These are phyloP conservation scores for Drosophila ambigua DNA, from an alignment of 1,140 invertebrate species.

Conservation along the genomic window DNA sequence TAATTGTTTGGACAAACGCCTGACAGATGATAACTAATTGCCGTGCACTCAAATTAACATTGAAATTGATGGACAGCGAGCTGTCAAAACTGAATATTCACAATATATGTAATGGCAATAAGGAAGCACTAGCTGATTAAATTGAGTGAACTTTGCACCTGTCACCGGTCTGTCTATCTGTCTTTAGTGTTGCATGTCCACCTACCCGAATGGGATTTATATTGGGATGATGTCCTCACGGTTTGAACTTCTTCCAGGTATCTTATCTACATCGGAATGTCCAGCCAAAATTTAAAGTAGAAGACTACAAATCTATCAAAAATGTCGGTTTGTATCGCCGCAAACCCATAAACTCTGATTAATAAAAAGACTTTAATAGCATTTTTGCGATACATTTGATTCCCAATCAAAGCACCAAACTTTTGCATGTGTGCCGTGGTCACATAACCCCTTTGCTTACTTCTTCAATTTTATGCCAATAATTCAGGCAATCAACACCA, in stretches of 20 bases:
- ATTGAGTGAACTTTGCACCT: slow-evolving; percentile 17
- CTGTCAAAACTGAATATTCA: slow-evolving; percentile 35
- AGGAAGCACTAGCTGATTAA: slow-evolving; percentile 37
- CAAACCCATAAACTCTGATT: no score
- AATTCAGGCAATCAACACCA: slow-evolving; percentile 46
- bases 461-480: slow-evolving; percentile 25
- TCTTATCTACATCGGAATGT: no score
- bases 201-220: no score
- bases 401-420: background rate
- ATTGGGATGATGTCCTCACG: no score
- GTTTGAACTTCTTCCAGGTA: no score
- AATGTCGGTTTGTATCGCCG: no score
- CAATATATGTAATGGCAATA: slow-evolving; percentile 31
- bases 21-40: slow-evolving; percentile 80
- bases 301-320: no score
- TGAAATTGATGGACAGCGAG: slow-evolving; percentile 54
- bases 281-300: no score
- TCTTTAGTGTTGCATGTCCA: no score
- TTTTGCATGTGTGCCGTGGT: background rate
- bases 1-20: slow-evolving; percentile 75
- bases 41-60: slow-evolving; percentile 69
- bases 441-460: slow-evolving; percentile 24
- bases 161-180: no score
- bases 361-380: no score
- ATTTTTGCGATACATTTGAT: no score